A percentile compares a stretch with the other conserved stretches of the same genome.
Conservation (phyloP, 2,797 vertebrate genomes). For the Gadopsis bispinosus region DNA sequence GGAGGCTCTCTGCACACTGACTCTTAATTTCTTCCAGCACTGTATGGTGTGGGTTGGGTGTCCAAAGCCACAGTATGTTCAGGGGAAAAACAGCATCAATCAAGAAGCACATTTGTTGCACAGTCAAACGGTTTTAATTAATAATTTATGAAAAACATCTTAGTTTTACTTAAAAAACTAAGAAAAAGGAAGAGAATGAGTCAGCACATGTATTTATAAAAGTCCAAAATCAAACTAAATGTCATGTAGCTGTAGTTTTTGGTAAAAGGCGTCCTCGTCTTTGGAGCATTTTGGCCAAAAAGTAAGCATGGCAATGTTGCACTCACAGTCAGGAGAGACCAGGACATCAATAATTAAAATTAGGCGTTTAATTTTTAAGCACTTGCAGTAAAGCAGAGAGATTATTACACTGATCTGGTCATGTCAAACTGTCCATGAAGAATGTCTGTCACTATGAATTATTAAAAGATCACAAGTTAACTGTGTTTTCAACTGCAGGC, state of each 20-base stretch:
- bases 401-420: background rate
- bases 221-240: background rate
- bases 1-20: background rate
- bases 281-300: background rate
- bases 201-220: background rate
- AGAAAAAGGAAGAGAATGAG: no score
- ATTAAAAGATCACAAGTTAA: background rate
- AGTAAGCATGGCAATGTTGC: background rate
- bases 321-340: background rate
- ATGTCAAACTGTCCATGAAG: background rate
- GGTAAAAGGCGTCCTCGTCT: background rate
- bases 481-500: constrained; percentile 6
- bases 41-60: no score
- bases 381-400: background rate
- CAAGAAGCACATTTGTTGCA: background rate
- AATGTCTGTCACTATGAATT: constrained; percentile 1
- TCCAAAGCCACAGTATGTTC: background rate
- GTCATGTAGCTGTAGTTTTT: background rate
- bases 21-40: no score
- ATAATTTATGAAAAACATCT: constrained; percentile 9
- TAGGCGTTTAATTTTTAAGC: background rate
- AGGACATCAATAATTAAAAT: background rate
- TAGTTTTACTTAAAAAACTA: background rate
- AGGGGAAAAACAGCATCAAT: background rate
- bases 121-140: background rate